Conservation (phyloP, 2,113 vertebrate genomes). For the Euleptes europaea region DNA sequence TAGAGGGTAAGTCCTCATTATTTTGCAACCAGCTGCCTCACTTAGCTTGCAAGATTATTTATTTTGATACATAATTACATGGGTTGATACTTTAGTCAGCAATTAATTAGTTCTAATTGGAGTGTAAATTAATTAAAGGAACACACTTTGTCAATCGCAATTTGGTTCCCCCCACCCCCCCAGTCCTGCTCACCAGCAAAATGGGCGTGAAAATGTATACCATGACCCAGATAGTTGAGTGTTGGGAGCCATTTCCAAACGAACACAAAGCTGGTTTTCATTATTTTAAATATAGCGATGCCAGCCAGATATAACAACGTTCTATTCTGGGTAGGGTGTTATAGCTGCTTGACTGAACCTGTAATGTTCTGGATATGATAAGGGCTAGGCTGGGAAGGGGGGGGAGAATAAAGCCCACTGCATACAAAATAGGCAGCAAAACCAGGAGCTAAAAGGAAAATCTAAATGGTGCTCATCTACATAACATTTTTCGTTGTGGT, state of each 20-base stretch:
- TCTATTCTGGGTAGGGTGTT: not conserved
- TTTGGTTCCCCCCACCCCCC: constrained; percentile 19
- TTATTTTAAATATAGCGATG: not conserved
- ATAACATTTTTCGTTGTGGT: too few species aligned
- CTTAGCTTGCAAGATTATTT: constrained; percentile 35
- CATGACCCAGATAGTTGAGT: fast-evolving
- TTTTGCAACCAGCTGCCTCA: constrained; percentile 4
- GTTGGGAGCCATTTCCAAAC: fast-evolving
- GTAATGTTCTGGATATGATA: not conserved
- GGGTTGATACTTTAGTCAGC: constrained; percentile 44
- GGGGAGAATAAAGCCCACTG: not conserved
- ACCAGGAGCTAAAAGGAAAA: not conserved
- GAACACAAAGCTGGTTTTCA: fast-evolving
- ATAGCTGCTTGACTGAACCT: not conserved
- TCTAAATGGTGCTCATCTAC: too few species aligned
- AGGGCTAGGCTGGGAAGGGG: too few species aligned
- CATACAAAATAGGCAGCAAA: not conserved
- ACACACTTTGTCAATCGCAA: constrained; percentile 33
- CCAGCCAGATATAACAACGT: not conserved
- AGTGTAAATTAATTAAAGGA: constrained; percentile 61
- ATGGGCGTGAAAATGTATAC: not conserved
- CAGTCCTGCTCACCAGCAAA: not conserved
- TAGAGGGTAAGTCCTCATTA: not conserved
- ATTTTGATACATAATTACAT: constrained; percentile 53
- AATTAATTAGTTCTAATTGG: constrained; percentile 63